Percentiles rank a stretch among this genome's conserved stretches.
These are phyloP conservation scores for Rhorus exstirpatorius DNA, from an alignment of 2,888 invertebrate species.

Conservation along the genomic window DNA sequence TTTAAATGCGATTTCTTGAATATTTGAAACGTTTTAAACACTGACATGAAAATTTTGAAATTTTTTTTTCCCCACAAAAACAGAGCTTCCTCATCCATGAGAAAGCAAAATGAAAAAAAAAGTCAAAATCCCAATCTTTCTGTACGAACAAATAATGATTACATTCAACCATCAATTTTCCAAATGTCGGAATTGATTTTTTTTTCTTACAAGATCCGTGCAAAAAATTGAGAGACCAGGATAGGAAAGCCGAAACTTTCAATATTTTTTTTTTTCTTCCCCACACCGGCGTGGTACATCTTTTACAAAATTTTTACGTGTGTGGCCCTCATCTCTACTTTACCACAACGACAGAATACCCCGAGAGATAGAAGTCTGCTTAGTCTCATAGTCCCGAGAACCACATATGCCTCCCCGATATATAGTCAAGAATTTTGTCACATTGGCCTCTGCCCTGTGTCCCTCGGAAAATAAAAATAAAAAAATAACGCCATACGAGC, in stretches of 20 bases:
- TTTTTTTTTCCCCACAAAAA: too few species aligned
- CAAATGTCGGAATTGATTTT: too few species aligned
- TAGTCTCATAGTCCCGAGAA: conserved; percentile 76
- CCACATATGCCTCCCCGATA: conserved; percentile 80
- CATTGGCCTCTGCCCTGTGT: conserved; percentile 54
- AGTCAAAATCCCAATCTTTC: too few species aligned
- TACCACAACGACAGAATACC: conserved; percentile 28
- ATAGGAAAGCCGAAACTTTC: background rate
- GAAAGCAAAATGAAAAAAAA: too few species aligned
- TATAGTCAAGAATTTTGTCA: conserved; percentile 62
- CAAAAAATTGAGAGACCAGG: background rate
- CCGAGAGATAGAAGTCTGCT: conserved; percentile 75
- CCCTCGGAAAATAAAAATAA: conserved; percentile 33
- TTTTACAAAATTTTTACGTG: conserved; percentile 25
- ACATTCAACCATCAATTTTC: background rate
- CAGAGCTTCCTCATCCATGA: background rate
- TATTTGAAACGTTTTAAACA: too few species aligned
- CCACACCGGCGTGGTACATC: background rate
- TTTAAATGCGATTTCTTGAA: too few species aligned
- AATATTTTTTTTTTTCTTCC: background rate
- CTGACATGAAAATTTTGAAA: too few species aligned
- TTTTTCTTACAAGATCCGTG: background rate
- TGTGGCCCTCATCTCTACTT: conserved; percentile 48
- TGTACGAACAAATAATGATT: background rate
- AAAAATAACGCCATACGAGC: conserved; percentile 35